Evolutionary conservation across 2,797 vertebrate genomes (phyloP).

Genomic region (Cetoscarus ocellatus): DNA sequence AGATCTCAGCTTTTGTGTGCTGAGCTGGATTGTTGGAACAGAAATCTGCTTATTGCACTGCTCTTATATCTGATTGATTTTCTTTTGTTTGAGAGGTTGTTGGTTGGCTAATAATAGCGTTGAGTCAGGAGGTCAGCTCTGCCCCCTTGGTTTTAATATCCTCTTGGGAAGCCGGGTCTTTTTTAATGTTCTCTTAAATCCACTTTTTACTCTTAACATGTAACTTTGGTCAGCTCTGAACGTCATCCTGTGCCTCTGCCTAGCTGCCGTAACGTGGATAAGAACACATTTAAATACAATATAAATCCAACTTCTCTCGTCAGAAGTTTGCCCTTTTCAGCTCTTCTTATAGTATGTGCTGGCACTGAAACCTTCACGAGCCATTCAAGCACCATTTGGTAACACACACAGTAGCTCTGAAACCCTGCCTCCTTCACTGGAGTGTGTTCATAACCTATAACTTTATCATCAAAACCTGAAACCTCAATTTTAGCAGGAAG

Average conservation of each 20-base stretch:
- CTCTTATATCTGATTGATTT: conserved; percentile 5
- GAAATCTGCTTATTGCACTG: not conserved
- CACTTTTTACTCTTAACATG: not conserved
- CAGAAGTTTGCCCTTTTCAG: not conserved
- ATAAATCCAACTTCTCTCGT: not conserved
- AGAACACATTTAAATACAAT: not conserved
- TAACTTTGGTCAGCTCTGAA: conserved; percentile 5
- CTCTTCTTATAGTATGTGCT: not conserved
- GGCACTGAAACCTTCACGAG: not conserved
- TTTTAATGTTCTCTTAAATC: conserved; percentile 3
- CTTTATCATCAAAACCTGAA: not conserved
- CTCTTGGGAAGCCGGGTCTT: not conserved
- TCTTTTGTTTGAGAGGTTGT: not conserved
- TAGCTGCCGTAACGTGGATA: not conserved
- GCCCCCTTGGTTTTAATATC: not conserved
- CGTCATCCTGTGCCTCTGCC: not conserved
- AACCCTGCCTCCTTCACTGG: not conserved
- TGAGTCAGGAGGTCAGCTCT: conserved; percentile 1
- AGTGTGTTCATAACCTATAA: not conserved
- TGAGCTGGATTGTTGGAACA: not conserved
- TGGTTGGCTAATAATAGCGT: not conserved
- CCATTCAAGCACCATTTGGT: not conserved
- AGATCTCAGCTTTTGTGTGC: not conserved
- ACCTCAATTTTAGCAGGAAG: not conserved
- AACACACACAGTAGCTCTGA: not conserved